Evolutionary conservation across 2,113 vertebrate species (phyloP).

Genomic region (Peromyscus maniculatus): DNA sequence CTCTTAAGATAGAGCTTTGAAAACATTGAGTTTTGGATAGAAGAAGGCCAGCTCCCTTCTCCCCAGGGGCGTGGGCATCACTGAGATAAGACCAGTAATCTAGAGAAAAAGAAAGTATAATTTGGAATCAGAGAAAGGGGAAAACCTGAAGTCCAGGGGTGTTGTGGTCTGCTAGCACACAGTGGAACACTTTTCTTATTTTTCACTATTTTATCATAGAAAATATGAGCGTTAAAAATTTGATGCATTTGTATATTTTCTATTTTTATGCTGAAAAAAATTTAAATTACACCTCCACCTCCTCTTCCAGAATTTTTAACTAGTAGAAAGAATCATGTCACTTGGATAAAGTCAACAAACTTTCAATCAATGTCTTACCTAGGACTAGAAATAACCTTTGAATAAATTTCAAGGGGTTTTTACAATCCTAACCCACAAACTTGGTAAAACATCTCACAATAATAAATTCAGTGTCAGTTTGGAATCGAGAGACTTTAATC

Average conservation of each 20-base stretch:
- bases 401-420: slow-evolving; percentile 27
- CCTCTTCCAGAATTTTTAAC: neutral
- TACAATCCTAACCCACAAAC: slow-evolving; percentile 30
- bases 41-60: slow-evolving; percentile 30
- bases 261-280: slow-evolving; percentile 11
- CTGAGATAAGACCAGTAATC: neutral
- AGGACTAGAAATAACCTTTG: slow-evolving; percentile 15
- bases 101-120: slow-evolving; percentile 8
- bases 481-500: slow-evolving; percentile 10
- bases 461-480: slow-evolving; percentile 18
- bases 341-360: neutral
- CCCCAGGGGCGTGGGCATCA: neutral
- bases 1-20: slow-evolving; percentile 45
- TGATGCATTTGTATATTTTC: slow-evolving; percentile 20
- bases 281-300: neutral
- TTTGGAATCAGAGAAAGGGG: slow-evolving; percentile 40
- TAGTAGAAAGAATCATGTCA: neutral
- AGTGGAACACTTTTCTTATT: neutral
- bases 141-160: neutral
- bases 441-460: slow-evolving; percentile 31
- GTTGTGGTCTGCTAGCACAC: neutral
- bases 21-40: slow-evolving; percentile 40
- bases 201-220: neutral
- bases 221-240: neutral
- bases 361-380: slow-evolving; percentile 19